Conservation (phyloP, 2,888 invertebrate genomes). For the Vesta saturnalis region DNA sequence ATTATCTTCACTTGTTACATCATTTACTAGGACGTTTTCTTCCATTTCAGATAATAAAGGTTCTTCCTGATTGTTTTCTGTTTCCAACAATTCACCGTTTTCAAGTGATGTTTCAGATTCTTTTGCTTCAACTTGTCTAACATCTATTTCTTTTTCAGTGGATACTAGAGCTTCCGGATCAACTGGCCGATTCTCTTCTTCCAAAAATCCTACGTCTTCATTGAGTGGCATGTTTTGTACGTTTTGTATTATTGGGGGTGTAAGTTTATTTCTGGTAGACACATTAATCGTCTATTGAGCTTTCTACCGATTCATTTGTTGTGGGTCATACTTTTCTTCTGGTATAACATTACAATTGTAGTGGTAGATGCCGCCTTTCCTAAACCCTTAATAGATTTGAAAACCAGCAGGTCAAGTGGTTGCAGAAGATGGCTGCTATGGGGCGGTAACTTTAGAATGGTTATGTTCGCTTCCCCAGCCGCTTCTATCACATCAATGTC, state of each 20-base stretch:
- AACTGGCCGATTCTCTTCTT: neutral
- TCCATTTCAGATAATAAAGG: neutral
- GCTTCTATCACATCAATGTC: no score
- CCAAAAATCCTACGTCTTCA: neutral
- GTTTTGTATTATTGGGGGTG: neutral
- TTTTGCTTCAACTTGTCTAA: neutral
- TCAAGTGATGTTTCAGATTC: neutral
- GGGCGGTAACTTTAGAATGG: no score
- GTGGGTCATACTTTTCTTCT: constrained; percentile 7
- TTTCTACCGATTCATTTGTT: constrained; percentile 10
- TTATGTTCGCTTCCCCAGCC: no score
- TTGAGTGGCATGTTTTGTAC: neutral
- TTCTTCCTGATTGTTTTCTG: neutral
- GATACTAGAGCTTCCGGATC: no score
- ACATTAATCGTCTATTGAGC: neutral
- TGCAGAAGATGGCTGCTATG: no score
- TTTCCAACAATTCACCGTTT: neutral
- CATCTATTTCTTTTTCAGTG: no score
- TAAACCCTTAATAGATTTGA: constrained; percentile 3
- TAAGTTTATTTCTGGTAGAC: neutral
- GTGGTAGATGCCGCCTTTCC: constrained; percentile 13
- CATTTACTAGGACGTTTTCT: no score
- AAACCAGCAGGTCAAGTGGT: neutral
- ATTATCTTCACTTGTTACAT: no score
- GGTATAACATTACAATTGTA: constrained; percentile 18